These are phyloP conservation scores for Peromyscus maniculatus DNA, from an alignment of 2,113 vertebrate genomes.

Conservation along the genomic window DNA sequence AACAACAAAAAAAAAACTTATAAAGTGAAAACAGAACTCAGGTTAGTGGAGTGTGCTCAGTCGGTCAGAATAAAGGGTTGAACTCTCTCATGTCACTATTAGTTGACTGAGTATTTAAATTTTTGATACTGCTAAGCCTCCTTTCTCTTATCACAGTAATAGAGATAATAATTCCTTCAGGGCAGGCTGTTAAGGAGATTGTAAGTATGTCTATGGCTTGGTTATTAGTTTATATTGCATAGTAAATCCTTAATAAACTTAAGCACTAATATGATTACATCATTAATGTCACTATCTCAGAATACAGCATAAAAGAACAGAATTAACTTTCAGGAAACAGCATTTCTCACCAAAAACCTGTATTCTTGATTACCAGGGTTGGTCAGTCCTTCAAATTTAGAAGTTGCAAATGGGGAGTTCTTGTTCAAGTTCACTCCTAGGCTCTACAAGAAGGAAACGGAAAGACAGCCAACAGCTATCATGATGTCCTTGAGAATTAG, in stretches of 20 bases:
- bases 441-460: not conserved
- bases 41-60: not conserved
- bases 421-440: too few species aligned
- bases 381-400: not conserved
- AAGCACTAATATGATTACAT: not conserved
- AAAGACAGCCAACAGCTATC: not conserved
- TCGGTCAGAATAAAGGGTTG: not conserved
- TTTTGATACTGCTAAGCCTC: not conserved
- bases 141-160: not conserved
- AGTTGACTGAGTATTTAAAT: not conserved
- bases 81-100: not conserved
- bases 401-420: not conserved
- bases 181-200: not conserved
- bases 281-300: not conserved
- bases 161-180: not conserved
- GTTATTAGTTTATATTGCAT: not conserved
- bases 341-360: not conserved
- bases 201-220: not conserved
- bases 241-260: not conserved
- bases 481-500: not conserved
- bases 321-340: not conserved
- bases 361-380: not conserved
- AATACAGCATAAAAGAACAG: not conserved
- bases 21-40: not conserved
- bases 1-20: too few species aligned